Base-by-base conservation (phyloP, 2,888 invertebrate species). In the Troides oblongomaculatus region DNA sequence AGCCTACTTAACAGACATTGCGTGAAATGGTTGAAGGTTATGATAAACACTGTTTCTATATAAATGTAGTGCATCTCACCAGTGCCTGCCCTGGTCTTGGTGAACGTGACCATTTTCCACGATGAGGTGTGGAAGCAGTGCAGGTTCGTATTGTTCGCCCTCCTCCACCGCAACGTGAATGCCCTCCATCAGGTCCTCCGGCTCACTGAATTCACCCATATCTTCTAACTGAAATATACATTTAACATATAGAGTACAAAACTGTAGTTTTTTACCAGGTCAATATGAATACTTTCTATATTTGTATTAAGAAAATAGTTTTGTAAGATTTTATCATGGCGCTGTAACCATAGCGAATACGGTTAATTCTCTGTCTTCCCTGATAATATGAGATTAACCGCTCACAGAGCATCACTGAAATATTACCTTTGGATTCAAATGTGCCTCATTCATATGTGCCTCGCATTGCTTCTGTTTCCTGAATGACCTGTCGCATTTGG, bases 101-200 rank as follows among this genome's bases (percentile, higher is more conserved):
- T 87, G 88, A 59, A 89, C 87, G 66, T 90, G 89, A 0, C 90
- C 92, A 73, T 86, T 88, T 71, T 92, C 92, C 1, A 92, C 89
- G 7, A 90, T 90, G 74, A 92, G 87, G 72, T 89, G 89, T 60
- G 92, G 92, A 76, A 90, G 79, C 17, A 88, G 71, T 1, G 80
- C 62, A 39, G 76, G 82, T 69, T 85, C 88, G 82, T 87, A 89
- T 64, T 83, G 88, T 61, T 85, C 84, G 1, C 78, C 80, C 60
- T 80, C 94, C 77, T 94, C 94, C 74, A 96, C 96, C 18, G 96
- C 95, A 75, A 96, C 96, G 76, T 96, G 94, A 77, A 97, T 97
- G 62, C 97, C 97, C 79, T 96, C 97, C 94, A 97, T 96, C 85
- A 97, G 94, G 85, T 97, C 97, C 83, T 97, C 97, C 0, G 97